Evolutionary conservation across 2,888 invertebrate species (phyloP).

Genomic region (Apamea epomidion): DNA sequence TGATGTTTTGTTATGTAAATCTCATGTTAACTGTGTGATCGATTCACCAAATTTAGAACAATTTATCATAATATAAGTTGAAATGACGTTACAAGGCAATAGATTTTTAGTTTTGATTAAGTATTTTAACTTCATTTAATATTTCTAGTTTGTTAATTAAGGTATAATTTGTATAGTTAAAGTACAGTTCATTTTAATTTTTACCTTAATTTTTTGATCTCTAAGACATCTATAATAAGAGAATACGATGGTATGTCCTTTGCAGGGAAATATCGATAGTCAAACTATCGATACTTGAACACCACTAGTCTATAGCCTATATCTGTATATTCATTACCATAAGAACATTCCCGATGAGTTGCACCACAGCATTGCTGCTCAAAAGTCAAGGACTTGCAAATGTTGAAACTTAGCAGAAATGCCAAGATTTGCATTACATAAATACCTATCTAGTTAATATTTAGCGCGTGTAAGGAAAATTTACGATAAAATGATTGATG

Average conservation of each 20-base stretch:
- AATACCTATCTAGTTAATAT: constrained; percentile 20
- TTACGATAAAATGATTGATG: constrained; percentile 2
- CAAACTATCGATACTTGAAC: constrained; percentile 29
- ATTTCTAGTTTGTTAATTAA: too few species aligned
- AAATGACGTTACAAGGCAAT: neutral
- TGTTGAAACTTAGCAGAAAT: constrained; percentile 49
- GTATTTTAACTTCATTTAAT: too few species aligned
- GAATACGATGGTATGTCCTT: too few species aligned
- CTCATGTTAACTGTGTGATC: neutral
- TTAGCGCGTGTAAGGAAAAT: neutral
- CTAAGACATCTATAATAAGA: too few species aligned
- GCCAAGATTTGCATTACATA: constrained; percentile 55
- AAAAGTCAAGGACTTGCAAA: constrained; percentile 65
- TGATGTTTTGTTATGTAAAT: too few species aligned
- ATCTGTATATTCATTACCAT: constrained; percentile 30
- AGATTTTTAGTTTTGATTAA: too few species aligned
- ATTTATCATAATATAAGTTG: neutral
- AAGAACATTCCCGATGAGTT: constrained; percentile 24
- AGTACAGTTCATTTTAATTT: too few species aligned
- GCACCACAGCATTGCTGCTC: constrained; percentile 19
- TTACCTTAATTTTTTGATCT: neutral
- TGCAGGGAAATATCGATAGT: constrained; percentile 18
- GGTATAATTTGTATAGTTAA: too few species aligned
- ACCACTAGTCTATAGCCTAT: constrained; percentile 19
- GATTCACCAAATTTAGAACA: neutral